These are phyloP conservation scores for Spizella passerina DNA, from an alignment of 2,797 vertebrate genomes.

Conservation along the genomic window DNA sequence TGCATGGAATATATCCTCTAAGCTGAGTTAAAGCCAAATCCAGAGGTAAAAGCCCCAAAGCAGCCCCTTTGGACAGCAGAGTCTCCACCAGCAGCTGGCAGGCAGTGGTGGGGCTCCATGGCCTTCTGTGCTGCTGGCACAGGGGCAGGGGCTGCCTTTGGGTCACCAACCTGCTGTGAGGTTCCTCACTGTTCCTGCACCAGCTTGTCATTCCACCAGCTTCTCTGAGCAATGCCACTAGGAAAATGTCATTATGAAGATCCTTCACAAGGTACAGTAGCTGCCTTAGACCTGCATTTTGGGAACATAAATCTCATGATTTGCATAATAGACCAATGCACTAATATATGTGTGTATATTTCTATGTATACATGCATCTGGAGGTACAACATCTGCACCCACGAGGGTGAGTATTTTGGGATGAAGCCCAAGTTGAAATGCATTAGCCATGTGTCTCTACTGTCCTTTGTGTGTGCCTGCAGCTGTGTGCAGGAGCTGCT, in stretches of 20 bases:
- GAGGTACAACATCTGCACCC: not conserved
- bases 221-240: not conserved
- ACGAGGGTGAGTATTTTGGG: not conserved
- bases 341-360: not conserved
- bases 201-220: not conserved
- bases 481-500: not conserved
- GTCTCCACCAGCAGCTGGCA: not conserved
- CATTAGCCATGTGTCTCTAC: not conserved
- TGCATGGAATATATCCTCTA: not conserved
- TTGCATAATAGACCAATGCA: not conserved
- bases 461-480: not conserved
- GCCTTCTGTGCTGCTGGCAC: not conserved
- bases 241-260: not conserved
- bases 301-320: not conserved
- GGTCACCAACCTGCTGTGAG: fast-evolving
- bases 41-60: not conserved
- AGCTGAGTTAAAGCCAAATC: not conserved
- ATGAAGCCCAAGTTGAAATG: not conserved
- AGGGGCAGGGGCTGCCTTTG: not conserved
- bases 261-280: not conserved
- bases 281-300: not conserved
- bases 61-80: not conserved
- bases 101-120: fast-evolving
- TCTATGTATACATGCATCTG: not conserved
- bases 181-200: not conserved